These are phyloP conservation scores for Spodoptera littoralis DNA, from an alignment of 2,888 invertebrate genomes.

Conservation along the genomic window DNA sequence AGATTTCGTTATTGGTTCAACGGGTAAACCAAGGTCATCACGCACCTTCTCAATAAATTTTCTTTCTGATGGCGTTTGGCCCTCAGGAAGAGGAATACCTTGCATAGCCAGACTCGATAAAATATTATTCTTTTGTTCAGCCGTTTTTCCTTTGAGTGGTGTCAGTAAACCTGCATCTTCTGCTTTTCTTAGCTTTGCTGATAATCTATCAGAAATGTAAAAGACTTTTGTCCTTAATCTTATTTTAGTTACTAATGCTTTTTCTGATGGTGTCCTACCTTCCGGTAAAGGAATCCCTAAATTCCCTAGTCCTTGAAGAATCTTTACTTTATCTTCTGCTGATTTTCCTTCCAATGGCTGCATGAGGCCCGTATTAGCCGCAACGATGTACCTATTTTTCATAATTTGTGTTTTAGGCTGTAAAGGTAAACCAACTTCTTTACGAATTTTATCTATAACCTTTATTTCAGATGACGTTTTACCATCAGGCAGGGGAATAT, in stretches of 20 bases:
- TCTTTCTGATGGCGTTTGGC: slow-evolving; percentile 58
- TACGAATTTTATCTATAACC: slow-evolving; percentile 21
- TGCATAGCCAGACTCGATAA: slow-evolving; percentile 47
- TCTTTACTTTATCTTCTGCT: slow-evolving; percentile 15
- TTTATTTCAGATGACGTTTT: slow-evolving; percentile 57
- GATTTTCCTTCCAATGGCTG: slow-evolving; percentile 57
- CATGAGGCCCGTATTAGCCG: slow-evolving; percentile 47
- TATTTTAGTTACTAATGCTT: slow-evolving; percentile 10
- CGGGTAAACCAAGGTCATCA: slow-evolving; percentile 58
- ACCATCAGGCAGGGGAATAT: slow-evolving; percentile 58
- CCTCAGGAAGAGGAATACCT: slow-evolving; percentile 60
- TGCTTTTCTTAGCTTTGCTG: slow-evolving; percentile 47
- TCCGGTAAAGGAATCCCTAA: slow-evolving; percentile 24
- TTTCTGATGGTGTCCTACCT: slow-evolving; percentile 19
- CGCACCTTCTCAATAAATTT: slow-evolving; percentile 56
- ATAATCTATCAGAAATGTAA: slow-evolving; percentile 4
- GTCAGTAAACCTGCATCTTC: slow-evolving; percentile 67
- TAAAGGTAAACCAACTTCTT: slow-evolving; percentile 45
- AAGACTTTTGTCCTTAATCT: neutral
- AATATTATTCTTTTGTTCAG: slow-evolving; percentile 56
- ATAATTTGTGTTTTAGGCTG: slow-evolving; percentile 37
- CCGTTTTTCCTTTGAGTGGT: slow-evolving; percentile 60
- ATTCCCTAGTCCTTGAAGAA: slow-evolving; percentile 4
- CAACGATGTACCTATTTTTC: slow-evolving; percentile 55
- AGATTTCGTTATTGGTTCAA: slow-evolving; percentile 43